These are phyloP conservation scores for Pandemis corylana DNA, from an alignment of 2,888 invertebrate genomes.

Conservation along the genomic window DNA sequence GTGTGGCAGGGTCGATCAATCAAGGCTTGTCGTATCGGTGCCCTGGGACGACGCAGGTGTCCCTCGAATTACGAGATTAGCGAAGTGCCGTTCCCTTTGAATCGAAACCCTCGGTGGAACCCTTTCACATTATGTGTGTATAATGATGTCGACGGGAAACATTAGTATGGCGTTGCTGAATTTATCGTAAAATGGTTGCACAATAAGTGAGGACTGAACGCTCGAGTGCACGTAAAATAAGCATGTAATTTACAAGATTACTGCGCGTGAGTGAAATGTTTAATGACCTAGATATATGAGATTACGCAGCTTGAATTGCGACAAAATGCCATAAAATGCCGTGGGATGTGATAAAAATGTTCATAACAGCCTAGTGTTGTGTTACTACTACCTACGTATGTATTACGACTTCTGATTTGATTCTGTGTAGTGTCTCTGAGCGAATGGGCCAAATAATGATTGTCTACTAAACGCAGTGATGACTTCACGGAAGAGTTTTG, in stretches of 20 bases:
- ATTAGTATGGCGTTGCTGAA: not conserved
- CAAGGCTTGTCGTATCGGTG: not conserved
- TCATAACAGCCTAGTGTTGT: not conserved
- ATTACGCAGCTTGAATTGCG: not conserved
- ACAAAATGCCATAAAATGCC: not conserved
- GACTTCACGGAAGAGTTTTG: too few relatives aligned
- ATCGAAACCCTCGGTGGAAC: not conserved
- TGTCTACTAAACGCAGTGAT: not conserved
- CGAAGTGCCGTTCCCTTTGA: not conserved
- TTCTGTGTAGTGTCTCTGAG: too few relatives aligned
- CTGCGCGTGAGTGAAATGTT: not conserved
- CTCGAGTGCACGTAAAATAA: slow-evolving; percentile 3
- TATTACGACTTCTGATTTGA: too few relatives aligned
- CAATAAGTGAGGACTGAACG: not conserved
- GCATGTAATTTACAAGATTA: not conserved
- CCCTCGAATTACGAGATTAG: slow-evolving; percentile 1
- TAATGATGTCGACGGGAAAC: too few relatives aligned
- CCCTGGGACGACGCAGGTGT: slow-evolving; percentile 10
- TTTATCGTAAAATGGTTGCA: not conserved
- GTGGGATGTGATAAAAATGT: not conserved
- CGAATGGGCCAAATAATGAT: not conserved
- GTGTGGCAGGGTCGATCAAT: slow-evolving; percentile 13
- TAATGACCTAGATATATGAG: not conserved
- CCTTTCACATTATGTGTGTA: not conserved
- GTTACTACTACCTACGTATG: not conserved